Evolutionary conservation across 2,888 invertebrate species (phyloP), one percentile per base, ranked within the genome.

Genomic region (Apodemia mormo): DNA sequence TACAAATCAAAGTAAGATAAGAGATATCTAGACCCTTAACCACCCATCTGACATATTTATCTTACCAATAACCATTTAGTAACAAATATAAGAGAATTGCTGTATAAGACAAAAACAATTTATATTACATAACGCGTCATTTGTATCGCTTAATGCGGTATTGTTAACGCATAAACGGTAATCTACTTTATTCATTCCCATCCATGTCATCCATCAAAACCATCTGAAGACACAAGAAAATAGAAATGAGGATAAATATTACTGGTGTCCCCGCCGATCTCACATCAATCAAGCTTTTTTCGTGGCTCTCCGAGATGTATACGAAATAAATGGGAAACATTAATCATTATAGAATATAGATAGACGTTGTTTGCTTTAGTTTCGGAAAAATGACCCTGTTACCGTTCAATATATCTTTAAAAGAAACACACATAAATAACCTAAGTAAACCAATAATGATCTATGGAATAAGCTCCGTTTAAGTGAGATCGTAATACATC

Each of bases 341-440:
- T 88, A 88, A 91, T 91, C 90, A 88, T 89, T 89, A 89, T 86
- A 81, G 86, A 88, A 91, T 91, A 90, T 88, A 89, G 89, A 89
- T 86, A 81, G 87, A 82, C 85, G 81, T 72, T 76, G 77, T 80
- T 79, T 77, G 81, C 76, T 82, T 82, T 76, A 82, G 80, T 83
- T 86, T 82, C 79, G 75, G 71, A 75, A 75, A 76, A 80, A 77
- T 79, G 80, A 79, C 78, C 79, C 80, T 82, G 83, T 85, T 85
- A 85, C 84, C 5, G 5, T 49, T 49, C 45, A 45, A 49, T 49
- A 49, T 49, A 49, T 49, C 49, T 49, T 49, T 12, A 49, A 1
- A 14, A 49, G 14, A 49, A 49, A 49, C 49, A 14, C 12, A 49
- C 14, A 49, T 14, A 49, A 49, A 49, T 49, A 14, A 49, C 6